Evolutionary conservation across 64 coral and sea anemone species (phyloP), one percentile per base, ranked within the genome.

Genomic region (Montipora sp.): DNA sequence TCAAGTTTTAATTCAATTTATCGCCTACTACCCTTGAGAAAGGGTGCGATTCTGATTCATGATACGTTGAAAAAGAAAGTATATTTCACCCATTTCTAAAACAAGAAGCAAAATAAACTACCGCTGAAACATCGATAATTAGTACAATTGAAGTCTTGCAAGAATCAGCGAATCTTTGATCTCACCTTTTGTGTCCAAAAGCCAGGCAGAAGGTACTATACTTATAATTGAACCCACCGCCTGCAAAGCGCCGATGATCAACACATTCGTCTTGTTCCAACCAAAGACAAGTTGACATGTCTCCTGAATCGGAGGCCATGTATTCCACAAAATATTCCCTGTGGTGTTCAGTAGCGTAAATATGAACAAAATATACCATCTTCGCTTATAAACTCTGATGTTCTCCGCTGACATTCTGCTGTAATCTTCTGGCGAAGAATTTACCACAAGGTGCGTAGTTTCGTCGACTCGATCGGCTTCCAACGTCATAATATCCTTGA

Each of bases 241-340:
- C 80, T 98, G 95, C 7, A 98, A 90, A 27, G 95, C 95, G 3
- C 95, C 95, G 51, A 98, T 98, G 23, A 98, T 94, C 84, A 98
- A 89, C 48, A 98, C 95, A 24, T 98, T 98, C 19, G 77, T 94
- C 19, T 94, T 81, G 12, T 86, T 81, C 95, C 95, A 98, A 46
- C 93, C 60, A 9, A 98, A 67, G 0, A 98, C 95, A 45, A 98
- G 79, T 73, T 98, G 95, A 44, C 95, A 98, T 1, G 95, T 98
- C 57, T 98, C 95, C 70, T 98, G 95, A 73, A 98, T 90, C 0
- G 95, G 92, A 0, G 95, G 95, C 95, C 95, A 98, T 19, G 95
- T 98, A 47, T 98, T 98, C 95, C 95, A 98, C 15, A 98, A 77
- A 72, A 98, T 93, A 89, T 98, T 98, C 55, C 88, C 89, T 77